Evolutionary conservation across 2,113 vertebrate genomes (phyloP).

Genomic region (Pseudonaja textilis): DNA sequence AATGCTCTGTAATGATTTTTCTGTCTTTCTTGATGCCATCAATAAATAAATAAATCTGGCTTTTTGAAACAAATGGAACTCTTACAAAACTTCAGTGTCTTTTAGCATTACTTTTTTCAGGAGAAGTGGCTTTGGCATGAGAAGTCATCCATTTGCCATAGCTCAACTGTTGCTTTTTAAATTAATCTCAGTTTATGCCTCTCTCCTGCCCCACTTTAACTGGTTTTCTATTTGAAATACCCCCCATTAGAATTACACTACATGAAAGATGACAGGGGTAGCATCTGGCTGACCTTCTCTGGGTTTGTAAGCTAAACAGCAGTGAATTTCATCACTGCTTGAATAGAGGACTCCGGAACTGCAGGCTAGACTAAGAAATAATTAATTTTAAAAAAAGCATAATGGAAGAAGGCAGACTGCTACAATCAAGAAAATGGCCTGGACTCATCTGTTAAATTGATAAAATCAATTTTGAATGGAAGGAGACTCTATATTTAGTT

Average conservation of each 20-base stretch:
- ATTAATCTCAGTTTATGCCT: not conserved
- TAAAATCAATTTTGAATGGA: not conserved
- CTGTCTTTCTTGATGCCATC: not conserved
- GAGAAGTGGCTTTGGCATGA: not conserved
- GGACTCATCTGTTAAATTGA: not conserved
- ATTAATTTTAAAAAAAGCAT: not conserved
- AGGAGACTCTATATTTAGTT: not conserved
- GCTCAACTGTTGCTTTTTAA: not conserved
- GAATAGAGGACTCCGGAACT: not conserved
- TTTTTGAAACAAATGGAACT: not conserved
- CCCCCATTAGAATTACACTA: not conserved
- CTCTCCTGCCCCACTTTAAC: not conserved
- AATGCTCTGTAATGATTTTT: not conserved
- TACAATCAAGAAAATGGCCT: not conserved
- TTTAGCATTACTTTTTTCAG: not conserved
- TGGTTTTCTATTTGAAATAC: not conserved
- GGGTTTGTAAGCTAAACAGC: not conserved
- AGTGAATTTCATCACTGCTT: not conserved
- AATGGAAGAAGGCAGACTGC: not conserved
- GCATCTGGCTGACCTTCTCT: not conserved
- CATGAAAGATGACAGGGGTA: not conserved
- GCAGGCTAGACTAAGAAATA: not conserved
- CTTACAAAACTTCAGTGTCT: not conserved
- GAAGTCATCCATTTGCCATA: not conserved
- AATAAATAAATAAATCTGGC: not conserved